Evolutionary conservation across 1,140 invertebrate species (phyloP), one percentile per base, ranked within the genome.

Genomic region (Cardiocondyla obscurior): DNA sequence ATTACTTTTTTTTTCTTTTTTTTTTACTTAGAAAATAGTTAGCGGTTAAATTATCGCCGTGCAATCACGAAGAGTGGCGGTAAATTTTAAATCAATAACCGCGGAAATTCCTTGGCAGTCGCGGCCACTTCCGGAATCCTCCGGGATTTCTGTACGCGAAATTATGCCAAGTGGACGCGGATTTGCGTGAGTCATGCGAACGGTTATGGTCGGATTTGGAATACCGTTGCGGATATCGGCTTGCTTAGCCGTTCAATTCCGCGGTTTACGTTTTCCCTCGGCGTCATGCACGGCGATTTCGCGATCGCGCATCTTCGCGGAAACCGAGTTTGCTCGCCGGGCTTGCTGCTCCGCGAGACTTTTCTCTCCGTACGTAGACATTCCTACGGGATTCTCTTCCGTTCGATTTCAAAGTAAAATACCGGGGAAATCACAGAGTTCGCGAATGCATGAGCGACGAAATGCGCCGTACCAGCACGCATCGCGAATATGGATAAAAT

Each of bases 101-200:
- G 16, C 51, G 30, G 42, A 53, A 85, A 74, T 49, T 72, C 19
- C 79, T 67, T 25, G 51, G 46, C 53, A 42, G 30, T 74, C 64
- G 60, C 81, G 65, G 51, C 62, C 69, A 73, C 62, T 87, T 83
- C 58, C 81, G 73, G 73, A 83, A 86, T 86, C 19, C 62, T 70
- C 53, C 36, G 42, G 53, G 73, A 77, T 84, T 83, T 74, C 69
- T 57, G 58, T 69, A 22, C 62, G 70, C 55, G 74, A 77, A 87
- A 84, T 87, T 87, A 88, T 87, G 65, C 84, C 64, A 33, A 72
- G 65, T 86, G 84, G 65, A 85, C 85, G 73, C 55, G 76, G 36
- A 65, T 76, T 74, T 73, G 57, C 83, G 77, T 74, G 84, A 86
- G 70, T 79, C 53, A 65, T 60, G 73, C 30, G 60, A 89, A 89